These are phyloP conservation scores for Brachyptera risi DNA, from an alignment of 2,888 invertebrate species.

Conservation along the genomic window DNA sequence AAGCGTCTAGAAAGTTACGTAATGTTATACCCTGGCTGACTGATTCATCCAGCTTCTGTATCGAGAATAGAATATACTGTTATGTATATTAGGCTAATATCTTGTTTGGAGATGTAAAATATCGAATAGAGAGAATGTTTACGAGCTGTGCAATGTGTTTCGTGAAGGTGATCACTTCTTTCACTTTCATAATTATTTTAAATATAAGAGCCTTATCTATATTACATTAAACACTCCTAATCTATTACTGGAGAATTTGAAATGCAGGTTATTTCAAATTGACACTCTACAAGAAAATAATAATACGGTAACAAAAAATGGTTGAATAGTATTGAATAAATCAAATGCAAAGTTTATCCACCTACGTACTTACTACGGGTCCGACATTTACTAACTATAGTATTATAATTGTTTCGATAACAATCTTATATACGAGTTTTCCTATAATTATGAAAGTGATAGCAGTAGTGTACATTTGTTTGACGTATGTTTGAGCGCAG, in stretches of 20 bases:
- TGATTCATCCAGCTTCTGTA: constrained; percentile 1
- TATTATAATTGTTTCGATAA: not conserved
- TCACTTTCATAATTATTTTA: constrained; percentile 22
- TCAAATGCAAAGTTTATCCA: not conserved
- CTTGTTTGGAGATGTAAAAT: constrained; percentile 8
- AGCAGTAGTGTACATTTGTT: no score
- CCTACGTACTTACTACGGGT: not conserved
- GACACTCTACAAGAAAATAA: not conserved
- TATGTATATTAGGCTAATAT: constrained; percentile 17
- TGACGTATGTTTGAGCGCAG: not conserved
- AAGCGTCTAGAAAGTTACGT: not conserved
- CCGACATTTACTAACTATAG: not conserved
- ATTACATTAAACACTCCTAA: not conserved
- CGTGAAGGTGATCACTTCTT: constrained; percentile 1
- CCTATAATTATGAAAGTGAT: constrained; percentile 19
- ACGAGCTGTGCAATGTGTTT: not conserved
- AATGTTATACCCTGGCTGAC: not conserved
- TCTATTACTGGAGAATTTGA: constrained; percentile 3
- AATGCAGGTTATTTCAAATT: constrained; percentile 17
- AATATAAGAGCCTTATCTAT: constrained; percentile 14
- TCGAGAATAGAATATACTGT: not conserved
- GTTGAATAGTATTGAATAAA: no score
- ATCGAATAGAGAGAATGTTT: not conserved
- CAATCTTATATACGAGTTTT: constrained; percentile 2
- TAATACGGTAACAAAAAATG: not conserved